These are phyloP conservation scores for Neocrepidodera transversa DNA, from an alignment of 2,888 invertebrate genomes.

Conservation along the genomic window DNA sequence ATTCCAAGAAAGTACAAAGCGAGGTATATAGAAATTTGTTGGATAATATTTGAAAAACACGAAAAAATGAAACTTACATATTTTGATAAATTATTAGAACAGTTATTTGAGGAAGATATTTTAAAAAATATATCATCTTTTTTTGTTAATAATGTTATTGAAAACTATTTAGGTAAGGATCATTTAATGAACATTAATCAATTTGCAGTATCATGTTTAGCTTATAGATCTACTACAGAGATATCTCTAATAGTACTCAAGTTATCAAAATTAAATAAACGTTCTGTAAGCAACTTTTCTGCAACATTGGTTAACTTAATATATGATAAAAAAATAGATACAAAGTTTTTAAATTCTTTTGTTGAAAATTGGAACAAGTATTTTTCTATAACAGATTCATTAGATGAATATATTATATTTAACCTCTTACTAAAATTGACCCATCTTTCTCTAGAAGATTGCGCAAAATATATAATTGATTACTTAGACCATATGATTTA, in stretches of 20 bases:
- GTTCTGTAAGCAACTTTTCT: background rate
- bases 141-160: slow-evolving; percentile 9
- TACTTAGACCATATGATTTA: slow-evolving; percentile 19
- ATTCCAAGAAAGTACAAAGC: slow-evolving; percentile 30
- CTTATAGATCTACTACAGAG: background rate
- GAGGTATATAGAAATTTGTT: slow-evolving; percentile 30
- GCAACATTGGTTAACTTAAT: background rate
- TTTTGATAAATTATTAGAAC: slow-evolving; percentile 12
- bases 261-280: background rate
- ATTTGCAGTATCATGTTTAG: slow-evolving; percentile 9
- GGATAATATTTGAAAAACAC: slow-evolving; percentile 33
- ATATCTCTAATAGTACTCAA: background rate
- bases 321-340: background rate
- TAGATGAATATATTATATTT: slow-evolving; percentile 20
- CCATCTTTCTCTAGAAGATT: slow-evolving; percentile 6
- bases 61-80: slow-evolving; percentile 15
- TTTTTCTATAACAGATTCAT: slow-evolving; percentile 15
- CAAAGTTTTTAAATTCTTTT: background rate
- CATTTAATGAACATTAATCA: slow-evolving; percentile 9
- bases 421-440: slow-evolving; percentile 9
- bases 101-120: background rate
- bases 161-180: background rate
- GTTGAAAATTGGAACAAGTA: slow-evolving; percentile 13
- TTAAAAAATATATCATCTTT: slow-evolving; percentile 5
- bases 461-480: slow-evolving; percentile 6